phyloP scores from a whole-genome alignment of 2,113 vertebrate species.

The Poeciliopsis prolifica region DNA sequence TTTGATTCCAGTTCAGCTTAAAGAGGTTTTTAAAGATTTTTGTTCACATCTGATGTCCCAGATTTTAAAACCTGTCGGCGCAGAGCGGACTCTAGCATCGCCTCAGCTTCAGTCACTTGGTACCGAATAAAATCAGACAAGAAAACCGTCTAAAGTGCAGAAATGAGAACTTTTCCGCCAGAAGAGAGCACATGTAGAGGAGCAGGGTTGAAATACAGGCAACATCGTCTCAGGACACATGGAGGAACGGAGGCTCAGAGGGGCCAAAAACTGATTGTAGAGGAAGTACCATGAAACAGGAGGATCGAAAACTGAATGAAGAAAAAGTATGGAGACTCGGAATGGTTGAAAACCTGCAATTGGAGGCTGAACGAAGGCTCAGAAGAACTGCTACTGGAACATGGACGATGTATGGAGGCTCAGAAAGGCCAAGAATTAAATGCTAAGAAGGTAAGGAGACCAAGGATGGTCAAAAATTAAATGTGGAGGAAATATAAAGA shows the following conservation, averaged over 20 bases:
- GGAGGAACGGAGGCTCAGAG: not conserved
- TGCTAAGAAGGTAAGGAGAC: no score
- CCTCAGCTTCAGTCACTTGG: constrained; percentile 9
- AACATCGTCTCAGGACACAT: not conserved
- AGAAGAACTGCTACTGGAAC: no score
- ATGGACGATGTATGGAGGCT: no score
- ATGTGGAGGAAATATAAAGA: no score
- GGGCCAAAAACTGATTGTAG: not conserved
- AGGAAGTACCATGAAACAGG: no score
- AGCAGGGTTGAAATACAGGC: not conserved
- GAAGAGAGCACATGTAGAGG: not conserved
- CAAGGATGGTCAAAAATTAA: no score
- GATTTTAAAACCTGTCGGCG: not conserved
- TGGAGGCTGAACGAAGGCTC: no score
- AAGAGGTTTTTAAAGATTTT: not conserved
- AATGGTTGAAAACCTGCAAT: no score
- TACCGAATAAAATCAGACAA: constrained; percentile 52
- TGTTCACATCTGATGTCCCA: not conserved
- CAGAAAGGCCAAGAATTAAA: no score
- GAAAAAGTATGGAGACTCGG: no score
- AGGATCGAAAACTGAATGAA: no score
- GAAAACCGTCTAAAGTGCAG: constrained; percentile 75
- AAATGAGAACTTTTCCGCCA: constrained; percentile 56
- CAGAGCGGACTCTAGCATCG: not conserved
- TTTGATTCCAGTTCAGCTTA: constrained; percentile 10